Evolutionary conservation across 2,888 invertebrate genomes (phyloP).

Genomic region (Nymphalis urticae): DNA sequence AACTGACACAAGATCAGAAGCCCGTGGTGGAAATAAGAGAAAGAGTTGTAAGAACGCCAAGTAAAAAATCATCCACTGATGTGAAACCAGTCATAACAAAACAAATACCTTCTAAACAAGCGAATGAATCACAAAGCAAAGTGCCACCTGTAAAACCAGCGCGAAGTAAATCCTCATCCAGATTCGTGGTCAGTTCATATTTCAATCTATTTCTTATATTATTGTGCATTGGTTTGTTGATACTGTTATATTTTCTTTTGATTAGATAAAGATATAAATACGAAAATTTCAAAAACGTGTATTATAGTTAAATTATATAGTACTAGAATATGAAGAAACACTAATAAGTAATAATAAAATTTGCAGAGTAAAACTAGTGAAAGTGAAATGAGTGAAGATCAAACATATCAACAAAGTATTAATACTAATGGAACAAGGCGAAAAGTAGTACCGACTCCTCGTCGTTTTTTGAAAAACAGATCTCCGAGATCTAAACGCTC

Average conservation of each 20-base stretch:
- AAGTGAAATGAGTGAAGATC: constrained; percentile 82
- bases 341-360: constrained; percentile 69
- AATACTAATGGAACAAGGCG: constrained; percentile 57
- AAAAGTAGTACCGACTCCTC: constrained; percentile 68
- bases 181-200: constrained; percentile 78
- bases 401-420: constrained; percentile 56
- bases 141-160: constrained; percentile 75
- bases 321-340: constrained; percentile 52
- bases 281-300: constrained; percentile 9
- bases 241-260: constrained; percentile 68
- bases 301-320: constrained; percentile 17
- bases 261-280: constrained; percentile 19
- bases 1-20: constrained; percentile 62
- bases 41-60: constrained; percentile 73
- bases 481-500: constrained; percentile 78
- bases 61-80: constrained; percentile 62
- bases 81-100: constrained; percentile 57
- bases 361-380: constrained; percentile 82
- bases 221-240: constrained; percentile 64
- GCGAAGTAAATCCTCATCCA: constrained; percentile 75
- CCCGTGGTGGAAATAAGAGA: constrained; percentile 70
- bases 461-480: constrained; percentile 69
- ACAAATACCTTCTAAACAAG: constrained; percentile 49
- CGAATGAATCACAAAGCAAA: constrained; percentile 60
- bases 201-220: constrained; percentile 66